Conservation (phyloP, 1,140 invertebrate species). For the Drosophila melanica region DNA sequence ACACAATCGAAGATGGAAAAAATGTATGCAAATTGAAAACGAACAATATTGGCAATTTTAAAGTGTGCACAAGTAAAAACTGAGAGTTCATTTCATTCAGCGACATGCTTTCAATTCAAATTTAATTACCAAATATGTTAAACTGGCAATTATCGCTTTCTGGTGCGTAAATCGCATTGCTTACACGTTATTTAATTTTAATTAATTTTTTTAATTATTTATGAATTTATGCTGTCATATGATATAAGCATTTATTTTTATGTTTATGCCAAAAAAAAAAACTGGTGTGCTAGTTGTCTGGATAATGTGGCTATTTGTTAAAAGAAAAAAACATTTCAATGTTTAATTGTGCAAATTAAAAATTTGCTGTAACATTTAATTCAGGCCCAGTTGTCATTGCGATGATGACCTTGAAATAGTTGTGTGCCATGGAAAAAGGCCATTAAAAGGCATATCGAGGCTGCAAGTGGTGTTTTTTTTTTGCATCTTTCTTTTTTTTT, state of each 20-base stretch:
- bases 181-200: too few relatives aligned
- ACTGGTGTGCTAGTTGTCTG: not conserved
- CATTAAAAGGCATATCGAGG: slow-evolving; percentile 61
- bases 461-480: slow-evolving; percentile 40
- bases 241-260: too few relatives aligned
- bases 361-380: slow-evolving; percentile 45
- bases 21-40: not conserved
- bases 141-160: not conserved
- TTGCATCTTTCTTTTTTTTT: slow-evolving; percentile 18
- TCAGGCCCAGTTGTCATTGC: slow-evolving; percentile 54
- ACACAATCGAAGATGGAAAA: not conserved
- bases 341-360: slow-evolving; percentile 43
- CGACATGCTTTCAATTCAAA: slow-evolving; percentile 13
- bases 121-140: not conserved
- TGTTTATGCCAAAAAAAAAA: not conserved
- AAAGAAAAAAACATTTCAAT: slow-evolving; percentile 1
- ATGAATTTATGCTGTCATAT: too few relatives aligned
- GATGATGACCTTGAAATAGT: slow-evolving; percentile 60
- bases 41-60: not conserved
- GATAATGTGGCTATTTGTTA: not conserved
- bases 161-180: not conserved
- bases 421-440: slow-evolving; percentile 20
- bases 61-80: not conserved
- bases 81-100: not conserved
- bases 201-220: too few relatives aligned